A percentile compares a stretch with the other conserved stretches of the same genome.
phyloP scores from a whole-genome alignment of 2,113 vertebrate genomes.

The Nymphicus hollandicus region DNA sequence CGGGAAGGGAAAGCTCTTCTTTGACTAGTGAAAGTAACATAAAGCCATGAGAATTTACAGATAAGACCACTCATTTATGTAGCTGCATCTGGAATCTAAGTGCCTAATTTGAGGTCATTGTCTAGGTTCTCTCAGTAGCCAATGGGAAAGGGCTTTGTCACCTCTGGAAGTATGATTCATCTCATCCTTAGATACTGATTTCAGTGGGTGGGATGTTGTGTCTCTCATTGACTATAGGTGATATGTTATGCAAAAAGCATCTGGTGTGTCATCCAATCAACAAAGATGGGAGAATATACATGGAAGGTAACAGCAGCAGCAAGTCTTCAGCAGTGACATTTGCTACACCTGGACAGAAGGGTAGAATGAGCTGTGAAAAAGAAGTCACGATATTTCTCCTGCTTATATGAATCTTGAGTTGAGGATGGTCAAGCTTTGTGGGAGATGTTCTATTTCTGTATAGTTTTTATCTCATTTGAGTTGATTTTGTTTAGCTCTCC shows the following conservation, averaged over 20 bases:
- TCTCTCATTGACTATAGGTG: not conserved
- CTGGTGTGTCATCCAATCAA: not conserved
- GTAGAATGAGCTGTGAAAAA: not conserved
- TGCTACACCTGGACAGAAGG: not conserved
- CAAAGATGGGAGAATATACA: not conserved
- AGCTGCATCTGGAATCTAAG: not conserved
- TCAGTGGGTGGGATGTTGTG: not conserved
- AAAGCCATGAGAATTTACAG: not conserved
- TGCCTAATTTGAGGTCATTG: not conserved
- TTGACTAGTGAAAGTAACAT: not conserved
- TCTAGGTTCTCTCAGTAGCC: not conserved
- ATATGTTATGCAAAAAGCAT: not conserved
- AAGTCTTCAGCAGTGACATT: not conserved
- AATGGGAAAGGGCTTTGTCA: not conserved
- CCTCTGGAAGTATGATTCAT: not conserved
- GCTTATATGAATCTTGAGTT: not conserved
- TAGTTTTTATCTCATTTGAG: not conserved
- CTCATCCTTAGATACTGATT: not conserved
- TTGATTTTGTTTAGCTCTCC: not conserved
- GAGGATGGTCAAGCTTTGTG: not conserved
- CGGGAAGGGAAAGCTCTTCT: not conserved
- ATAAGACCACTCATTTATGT: not conserved
- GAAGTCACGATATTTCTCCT: not conserved
- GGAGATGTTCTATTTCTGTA: not conserved
- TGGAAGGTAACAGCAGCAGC: not conserved